Evolutionary conservation across 2,113 vertebrate genomes (phyloP).

Genomic region (Nothoprocta pentlandii): DNA sequence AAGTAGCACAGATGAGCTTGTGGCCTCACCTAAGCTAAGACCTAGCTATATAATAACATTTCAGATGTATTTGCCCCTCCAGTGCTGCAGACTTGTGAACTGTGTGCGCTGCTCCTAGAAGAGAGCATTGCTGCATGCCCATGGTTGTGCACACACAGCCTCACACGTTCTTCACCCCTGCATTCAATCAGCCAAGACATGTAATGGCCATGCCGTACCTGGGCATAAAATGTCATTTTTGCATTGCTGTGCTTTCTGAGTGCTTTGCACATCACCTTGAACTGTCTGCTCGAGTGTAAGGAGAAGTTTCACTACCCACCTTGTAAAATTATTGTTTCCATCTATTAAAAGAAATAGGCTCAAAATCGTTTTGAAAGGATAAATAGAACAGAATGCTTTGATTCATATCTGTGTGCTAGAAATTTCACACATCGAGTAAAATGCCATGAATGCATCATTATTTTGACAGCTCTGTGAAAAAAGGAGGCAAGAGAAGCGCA

Average conservation of each 20-base stretch:
- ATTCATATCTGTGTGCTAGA: conserved; percentile 49
- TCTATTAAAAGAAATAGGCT: conserved; percentile 31
- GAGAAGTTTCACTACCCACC: conserved; percentile 16
- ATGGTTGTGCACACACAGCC: background rate
- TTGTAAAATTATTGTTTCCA: conserved; percentile 58
- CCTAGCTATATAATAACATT: background rate
- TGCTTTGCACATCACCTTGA: conserved; percentile 41
- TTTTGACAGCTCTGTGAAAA: conserved; percentile 60
- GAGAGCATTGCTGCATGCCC: background rate
- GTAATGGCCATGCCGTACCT: background rate
- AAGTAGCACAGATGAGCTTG: background rate
- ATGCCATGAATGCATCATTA: conserved; percentile 61
- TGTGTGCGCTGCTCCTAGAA: background rate
- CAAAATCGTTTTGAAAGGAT: conserved; percentile 53
- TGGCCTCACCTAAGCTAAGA: accelerated
- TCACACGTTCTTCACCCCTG: background rate
- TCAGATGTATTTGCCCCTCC: background rate
- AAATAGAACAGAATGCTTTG: conserved; percentile 61
- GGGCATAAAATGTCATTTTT: conserved; percentile 10
- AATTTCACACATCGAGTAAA: conserved; percentile 62
- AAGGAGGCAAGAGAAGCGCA: conserved; percentile 3
- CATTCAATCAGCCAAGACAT: background rate
- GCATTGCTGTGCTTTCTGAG: background rate
- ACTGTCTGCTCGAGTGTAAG: conserved; percentile 31
- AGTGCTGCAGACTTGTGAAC: background rate